These are phyloP conservation scores for Lucinisca nassula DNA, from an alignment of 2,888 invertebrate species.

Conservation along the genomic window DNA sequence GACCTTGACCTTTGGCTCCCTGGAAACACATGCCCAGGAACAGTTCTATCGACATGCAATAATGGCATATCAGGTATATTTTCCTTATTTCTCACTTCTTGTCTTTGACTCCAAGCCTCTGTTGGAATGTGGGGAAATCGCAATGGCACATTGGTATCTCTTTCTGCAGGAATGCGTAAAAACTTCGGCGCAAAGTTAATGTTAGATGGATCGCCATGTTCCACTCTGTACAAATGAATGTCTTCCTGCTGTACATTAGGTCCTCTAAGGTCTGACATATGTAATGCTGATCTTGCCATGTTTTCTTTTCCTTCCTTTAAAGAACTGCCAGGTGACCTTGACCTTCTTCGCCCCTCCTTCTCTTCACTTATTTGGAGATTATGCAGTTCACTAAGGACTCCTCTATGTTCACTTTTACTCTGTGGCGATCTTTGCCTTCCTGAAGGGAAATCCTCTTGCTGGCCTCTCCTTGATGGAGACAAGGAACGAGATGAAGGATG, in stretches of 20 bases:
- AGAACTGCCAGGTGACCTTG: constrained; percentile 46
- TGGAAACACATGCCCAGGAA: constrained; percentile 58
- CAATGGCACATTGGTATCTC: constrained; percentile 64
- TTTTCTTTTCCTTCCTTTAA: constrained; percentile 28
- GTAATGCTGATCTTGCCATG: constrained; percentile 49
- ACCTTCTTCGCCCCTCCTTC: constrained; percentile 36
- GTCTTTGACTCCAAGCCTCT: constrained; percentile 66
- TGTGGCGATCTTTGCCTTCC: neutral
- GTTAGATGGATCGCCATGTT: constrained; percentile 32
- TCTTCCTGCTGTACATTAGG: constrained; percentile 31
- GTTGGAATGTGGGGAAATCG: constrained; percentile 73
- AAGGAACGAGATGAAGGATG: constrained; percentile 16
- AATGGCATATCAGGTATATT: constrained; percentile 70
- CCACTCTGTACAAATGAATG: constrained; percentile 58
- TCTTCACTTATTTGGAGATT: constrained; percentile 72
- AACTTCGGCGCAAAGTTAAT: constrained; percentile 71
- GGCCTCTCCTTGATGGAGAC: constrained; percentile 17
- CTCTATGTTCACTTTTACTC: constrained; percentile 62
- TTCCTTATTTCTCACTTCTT: constrained; percentile 25
- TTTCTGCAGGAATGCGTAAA: constrained; percentile 75
- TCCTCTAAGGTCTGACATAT: constrained; percentile 48
- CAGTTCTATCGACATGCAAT: constrained; percentile 69
- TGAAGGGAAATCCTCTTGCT: constrained; percentile 22
- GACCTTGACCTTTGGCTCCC: constrained; percentile 49
- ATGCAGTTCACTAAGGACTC: constrained; percentile 75